Conservation (phyloP, 2,888 invertebrate species). For the Phragmatobia fuliginosa region DNA sequence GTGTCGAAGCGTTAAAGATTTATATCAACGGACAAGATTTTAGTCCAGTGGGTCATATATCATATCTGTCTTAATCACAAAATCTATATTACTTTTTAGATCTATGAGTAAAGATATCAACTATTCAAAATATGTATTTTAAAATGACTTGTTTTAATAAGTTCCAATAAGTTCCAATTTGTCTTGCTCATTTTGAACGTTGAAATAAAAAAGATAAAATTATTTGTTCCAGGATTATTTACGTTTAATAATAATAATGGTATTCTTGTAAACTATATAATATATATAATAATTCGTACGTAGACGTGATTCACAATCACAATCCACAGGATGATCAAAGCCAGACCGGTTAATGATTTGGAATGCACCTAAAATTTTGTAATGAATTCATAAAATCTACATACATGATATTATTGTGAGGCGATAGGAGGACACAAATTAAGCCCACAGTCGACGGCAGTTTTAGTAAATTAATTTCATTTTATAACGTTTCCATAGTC, state of each 20-base stretch:
- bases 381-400: neutral
- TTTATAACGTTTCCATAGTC: neutral
- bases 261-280: neutral
- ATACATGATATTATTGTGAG: neutral
- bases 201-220: neutral
- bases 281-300: neutral
- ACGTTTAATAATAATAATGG: neutral
- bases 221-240: neutral
- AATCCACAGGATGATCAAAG: neutral
- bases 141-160: neutral
- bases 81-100: constrained; percentile 30
- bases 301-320: neutral
- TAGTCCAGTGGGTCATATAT: constrained; percentile 61
- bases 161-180: neutral
- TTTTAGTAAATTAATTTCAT: neutral
- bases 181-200: too few species aligned
- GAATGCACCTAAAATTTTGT: neutral
- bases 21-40: constrained; percentile 67
- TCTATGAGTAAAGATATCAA: constrained; percentile 5
- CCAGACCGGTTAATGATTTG: neutral
- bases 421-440: neutral
- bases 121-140: neutral
- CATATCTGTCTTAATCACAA: constrained; percentile 47
- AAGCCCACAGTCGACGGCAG: neutral
- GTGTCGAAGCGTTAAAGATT: constrained; percentile 84